phyloP scores from a whole-genome alignment of 35 echinoderm and acorn worm genomes.

The Heliocidaris erythrogramma region DNA sequence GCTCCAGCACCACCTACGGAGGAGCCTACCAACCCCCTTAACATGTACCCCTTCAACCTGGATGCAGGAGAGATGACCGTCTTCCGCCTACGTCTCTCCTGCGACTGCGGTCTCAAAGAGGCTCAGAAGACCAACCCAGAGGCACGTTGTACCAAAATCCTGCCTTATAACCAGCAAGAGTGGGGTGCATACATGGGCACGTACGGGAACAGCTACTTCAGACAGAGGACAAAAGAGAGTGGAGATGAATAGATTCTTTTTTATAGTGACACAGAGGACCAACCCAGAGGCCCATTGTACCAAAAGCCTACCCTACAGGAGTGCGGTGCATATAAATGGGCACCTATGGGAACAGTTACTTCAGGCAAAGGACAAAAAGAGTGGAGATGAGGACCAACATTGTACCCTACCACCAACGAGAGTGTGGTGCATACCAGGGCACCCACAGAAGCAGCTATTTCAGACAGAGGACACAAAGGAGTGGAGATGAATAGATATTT shows the following conservation, averaged over 20 bases:
- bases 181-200: conserved; percentile 87
- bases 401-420: background rate
- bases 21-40: conserved; percentile 56
- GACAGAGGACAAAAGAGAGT: conserved; percentile 21
- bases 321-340: conserved; percentile 78
- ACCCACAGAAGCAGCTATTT: no score
- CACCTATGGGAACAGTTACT: conserved; percentile 63
- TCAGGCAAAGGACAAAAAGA: background rate
- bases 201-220: conserved; percentile 71
- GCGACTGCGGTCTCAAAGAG: conserved; percentile 59
- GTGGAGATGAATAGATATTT: no score
- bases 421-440: no score
- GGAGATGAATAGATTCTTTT: background rate
- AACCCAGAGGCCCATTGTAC: background rate
- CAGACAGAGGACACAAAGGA: no score
- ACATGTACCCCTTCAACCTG: conserved; percentile 92
- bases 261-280: background rate
- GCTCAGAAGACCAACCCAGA: background rate
- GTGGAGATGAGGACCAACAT: background rate
- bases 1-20: background rate
- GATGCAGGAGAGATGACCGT: conserved; percentile 89
- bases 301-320: conserved; percentile 32
- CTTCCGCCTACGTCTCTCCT: conserved; percentile 75
- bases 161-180: conserved; percentile 74
- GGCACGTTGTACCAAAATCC: conserved; percentile 61